phyloP scores from a whole-genome alignment of 2,888 invertebrate genomes.

The Callosobruchus maculatus region DNA sequence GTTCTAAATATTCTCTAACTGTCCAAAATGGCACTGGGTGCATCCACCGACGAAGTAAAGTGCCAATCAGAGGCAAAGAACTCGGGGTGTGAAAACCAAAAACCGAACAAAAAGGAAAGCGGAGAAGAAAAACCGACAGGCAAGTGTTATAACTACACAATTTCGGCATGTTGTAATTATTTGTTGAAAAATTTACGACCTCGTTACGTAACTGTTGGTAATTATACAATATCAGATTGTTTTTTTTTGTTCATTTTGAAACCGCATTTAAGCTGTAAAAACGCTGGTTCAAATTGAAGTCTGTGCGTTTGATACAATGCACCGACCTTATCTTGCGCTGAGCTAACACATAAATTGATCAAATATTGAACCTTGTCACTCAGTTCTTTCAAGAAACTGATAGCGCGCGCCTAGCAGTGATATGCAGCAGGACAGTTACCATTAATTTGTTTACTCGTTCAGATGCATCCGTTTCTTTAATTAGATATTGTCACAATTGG shows the following conservation, averaged over 20 bases:
- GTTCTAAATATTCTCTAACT: not conserved
- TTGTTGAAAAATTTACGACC: not conserved
- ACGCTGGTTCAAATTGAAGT: not conserved
- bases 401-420: not conserved
- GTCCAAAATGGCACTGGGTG: conserved; percentile 39
- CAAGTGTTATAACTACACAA: conserved; percentile 13
- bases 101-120: conserved; percentile 21
- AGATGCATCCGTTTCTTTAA: not conserved
- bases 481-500: not conserved
- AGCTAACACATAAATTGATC: not conserved
- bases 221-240: not conserved
- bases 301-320: not conserved
- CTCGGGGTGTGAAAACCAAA: conserved; percentile 23
- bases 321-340: not conserved
- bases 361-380: conserved; percentile 5
- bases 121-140: conserved; percentile 23
- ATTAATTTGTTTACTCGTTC: not conserved
- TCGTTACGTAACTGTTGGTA: conserved; percentile 7
- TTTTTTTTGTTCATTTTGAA: not conserved
- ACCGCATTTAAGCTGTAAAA: not conserved
- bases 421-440: not conserved
- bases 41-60: conserved; percentile 32
- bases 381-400: not conserved
- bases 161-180: conserved; percentile 5
- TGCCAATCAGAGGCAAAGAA: conserved; percentile 28